Percentiles rank a stretch among this genome's conserved stretches.
Evolutionary conservation across 1,140 invertebrate genomes (phyloP).

Genomic region (Lepidurus apus): DNA sequence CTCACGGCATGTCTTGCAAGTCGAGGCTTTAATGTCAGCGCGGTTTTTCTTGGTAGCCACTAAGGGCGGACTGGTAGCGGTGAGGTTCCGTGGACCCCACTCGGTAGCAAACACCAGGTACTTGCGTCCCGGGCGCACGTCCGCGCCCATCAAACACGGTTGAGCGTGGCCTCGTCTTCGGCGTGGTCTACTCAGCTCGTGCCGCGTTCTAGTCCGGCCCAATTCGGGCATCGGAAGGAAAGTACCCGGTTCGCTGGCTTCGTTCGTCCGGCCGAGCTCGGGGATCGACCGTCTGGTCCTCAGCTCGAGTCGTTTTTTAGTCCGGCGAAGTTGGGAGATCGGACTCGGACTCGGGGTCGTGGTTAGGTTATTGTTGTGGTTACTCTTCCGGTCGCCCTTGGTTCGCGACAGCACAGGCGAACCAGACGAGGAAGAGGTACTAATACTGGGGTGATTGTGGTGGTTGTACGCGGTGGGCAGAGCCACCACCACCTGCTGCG

Average conservation of each 20-base stretch:
- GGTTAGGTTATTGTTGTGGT: neutral
- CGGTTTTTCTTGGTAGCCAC: slow-evolving; percentile 50
- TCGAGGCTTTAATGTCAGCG: slow-evolving; percentile 51
- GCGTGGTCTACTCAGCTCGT: slow-evolving; percentile 41
- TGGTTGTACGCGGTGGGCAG: neutral
- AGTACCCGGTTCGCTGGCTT: no score
- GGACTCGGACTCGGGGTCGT: neutral
- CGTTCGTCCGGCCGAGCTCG: no score
- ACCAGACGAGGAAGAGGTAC: neutral
- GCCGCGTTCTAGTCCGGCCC: slow-evolving; percentile 38
- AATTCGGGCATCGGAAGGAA: slow-evolving; percentile 41
- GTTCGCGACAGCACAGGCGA: neutral
- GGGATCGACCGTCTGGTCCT: no score
- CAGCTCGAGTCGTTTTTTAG: neutral
- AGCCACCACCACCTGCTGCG: slow-evolving; percentile 7
- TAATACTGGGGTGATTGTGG: neutral
- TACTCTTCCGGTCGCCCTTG: slow-evolving; percentile 1
- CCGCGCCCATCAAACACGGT: slow-evolving; percentile 47
- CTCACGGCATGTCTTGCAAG: slow-evolving; percentile 58
- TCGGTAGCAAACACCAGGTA: slow-evolving; percentile 61
- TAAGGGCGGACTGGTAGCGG: slow-evolving; percentile 57
- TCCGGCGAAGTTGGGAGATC: slow-evolving; percentile 24
- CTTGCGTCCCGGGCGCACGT: slow-evolving; percentile 57
- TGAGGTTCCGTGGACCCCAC: slow-evolving; percentile 59
- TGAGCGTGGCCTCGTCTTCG: slow-evolving; percentile 15